Percentiles rank a stretch among this genome's conserved stretches.
phyloP scores from a whole-genome alignment of 2,888 invertebrate genomes.

The Mimachlamys varia region DNA sequence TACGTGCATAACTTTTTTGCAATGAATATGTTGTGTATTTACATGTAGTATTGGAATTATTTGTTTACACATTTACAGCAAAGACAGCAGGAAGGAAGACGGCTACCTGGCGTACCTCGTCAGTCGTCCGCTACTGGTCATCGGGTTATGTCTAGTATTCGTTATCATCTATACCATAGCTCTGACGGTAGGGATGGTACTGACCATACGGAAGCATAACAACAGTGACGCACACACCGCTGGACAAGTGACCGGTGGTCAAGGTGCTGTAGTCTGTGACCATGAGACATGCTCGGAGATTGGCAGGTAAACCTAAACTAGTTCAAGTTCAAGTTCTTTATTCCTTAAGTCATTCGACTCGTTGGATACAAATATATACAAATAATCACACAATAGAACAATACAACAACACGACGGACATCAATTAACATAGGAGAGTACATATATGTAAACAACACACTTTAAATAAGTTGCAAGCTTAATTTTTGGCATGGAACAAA shows the following conservation, averaged over 20 bases:
- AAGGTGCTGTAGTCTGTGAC: conserved; percentile 66
- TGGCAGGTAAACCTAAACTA: conserved; percentile 58
- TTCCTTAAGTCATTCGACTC: too few species aligned
- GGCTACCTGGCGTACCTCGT: not conserved
- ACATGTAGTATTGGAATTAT: too few species aligned
- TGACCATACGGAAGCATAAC: not conserved
- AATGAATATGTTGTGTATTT: too few species aligned
- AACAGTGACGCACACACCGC: not conserved
- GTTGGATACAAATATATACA: too few species aligned
- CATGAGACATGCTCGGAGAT: conserved; percentile 66
- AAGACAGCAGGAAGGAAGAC: not conserved
- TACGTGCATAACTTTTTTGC: too few species aligned
- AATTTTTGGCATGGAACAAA: too few species aligned
- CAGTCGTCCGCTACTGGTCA: not conserved
- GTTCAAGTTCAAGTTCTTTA: too few species aligned
- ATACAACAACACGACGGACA: too few species aligned
- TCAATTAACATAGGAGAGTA: too few species aligned
- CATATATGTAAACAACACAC: too few species aligned
- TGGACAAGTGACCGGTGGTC: not conserved
- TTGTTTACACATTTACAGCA: not conserved
- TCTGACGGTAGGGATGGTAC: not conserved
- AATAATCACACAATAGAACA: too few species aligned
- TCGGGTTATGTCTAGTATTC: not conserved
- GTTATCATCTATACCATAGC: not conserved
- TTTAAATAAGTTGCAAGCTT: too few species aligned